phyloP scores from a whole-genome alignment of 2,797 vertebrate genomes.

The Manis pentadactyla region DNA sequence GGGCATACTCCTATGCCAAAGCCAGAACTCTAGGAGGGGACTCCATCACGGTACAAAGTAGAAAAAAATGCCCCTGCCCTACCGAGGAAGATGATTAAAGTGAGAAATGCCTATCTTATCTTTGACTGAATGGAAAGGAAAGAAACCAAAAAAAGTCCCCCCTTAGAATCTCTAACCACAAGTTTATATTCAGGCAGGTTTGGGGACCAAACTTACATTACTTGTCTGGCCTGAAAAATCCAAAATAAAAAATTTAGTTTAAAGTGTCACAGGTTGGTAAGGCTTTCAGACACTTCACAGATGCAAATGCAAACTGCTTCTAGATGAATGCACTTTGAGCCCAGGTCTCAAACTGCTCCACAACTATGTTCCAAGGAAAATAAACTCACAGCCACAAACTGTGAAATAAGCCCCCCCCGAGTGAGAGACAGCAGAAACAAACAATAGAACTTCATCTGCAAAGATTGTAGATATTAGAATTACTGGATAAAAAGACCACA shows the following conservation, averaged over 20 bases:
- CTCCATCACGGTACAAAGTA: background rate
- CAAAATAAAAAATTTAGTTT: background rate
- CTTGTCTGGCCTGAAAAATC: background rate
- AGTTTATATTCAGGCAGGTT: background rate
- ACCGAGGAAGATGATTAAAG: background rate
- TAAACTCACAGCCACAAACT: constrained; percentile 8
- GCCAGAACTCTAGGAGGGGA: background rate
- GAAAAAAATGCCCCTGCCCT: background rate
- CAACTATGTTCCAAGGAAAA: constrained; percentile 4
- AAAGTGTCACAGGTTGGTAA: background rate
- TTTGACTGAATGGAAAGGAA: background rate
- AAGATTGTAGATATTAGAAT: background rate
- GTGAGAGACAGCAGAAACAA: background rate
- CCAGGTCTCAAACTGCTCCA: background rate
- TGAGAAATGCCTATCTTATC: background rate
- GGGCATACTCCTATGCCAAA: no score
- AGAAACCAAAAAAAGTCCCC: background rate
- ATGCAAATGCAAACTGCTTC: constrained; percentile 16
- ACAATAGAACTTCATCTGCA: background rate
- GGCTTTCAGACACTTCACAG: background rate
- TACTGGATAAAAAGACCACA: background rate
- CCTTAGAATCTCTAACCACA: background rate
- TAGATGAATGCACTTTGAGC: constrained; percentile 30
- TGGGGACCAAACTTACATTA: background rate
- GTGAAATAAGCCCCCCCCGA: background rate